These are phyloP conservation scores for Seriola rivoliana DNA, from an alignment of 2,113 vertebrate species.

Conservation along the genomic window DNA sequence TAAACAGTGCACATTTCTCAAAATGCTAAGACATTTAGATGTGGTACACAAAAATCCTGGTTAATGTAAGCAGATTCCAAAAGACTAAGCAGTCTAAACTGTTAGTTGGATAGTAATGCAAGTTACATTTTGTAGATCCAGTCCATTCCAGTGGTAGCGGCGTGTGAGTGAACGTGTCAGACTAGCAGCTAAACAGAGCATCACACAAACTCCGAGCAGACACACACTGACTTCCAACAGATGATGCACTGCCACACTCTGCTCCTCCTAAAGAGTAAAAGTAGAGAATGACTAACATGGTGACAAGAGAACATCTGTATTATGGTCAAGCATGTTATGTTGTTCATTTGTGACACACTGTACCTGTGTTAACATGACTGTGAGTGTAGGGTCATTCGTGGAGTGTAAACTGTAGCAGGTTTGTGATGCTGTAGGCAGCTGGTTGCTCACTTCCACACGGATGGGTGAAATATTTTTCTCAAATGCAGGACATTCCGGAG, in stretches of 20 bases:
- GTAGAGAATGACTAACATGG: constrained; percentile 11
- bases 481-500: constrained; percentile 69
- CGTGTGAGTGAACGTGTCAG: constrained; percentile 54
- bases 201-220: constrained; percentile 79
- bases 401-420: constrained; percentile 77
- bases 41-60: neutral
- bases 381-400: constrained; percentile 76
- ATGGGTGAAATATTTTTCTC: constrained; percentile 56
- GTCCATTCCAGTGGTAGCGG: constrained; percentile 52
- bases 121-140: constrained; percentile 76
- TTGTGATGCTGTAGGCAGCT: constrained; percentile 35
- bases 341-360: neutral
- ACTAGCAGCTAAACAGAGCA: constrained; percentile 76
- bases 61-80: neutral
- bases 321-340: neutral
- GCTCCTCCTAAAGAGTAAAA: constrained; percentile 74
- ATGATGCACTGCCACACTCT: constrained; percentile 75
- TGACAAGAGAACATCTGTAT: neutral
- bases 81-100: neutral
- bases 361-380: constrained; percentile 84
- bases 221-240: constrained; percentile 75
- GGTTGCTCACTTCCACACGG: constrained; percentile 48
- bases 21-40: neutral
- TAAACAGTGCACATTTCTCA: constrained; percentile 4
- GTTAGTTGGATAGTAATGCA: neutral